Percentiles rank a stretch among this genome's conserved stretches.
These are phyloP conservation scores for Archaeoteleia sp. DNA, from an alignment of 2,888 invertebrate genomes.

Conservation along the genomic window DNA sequence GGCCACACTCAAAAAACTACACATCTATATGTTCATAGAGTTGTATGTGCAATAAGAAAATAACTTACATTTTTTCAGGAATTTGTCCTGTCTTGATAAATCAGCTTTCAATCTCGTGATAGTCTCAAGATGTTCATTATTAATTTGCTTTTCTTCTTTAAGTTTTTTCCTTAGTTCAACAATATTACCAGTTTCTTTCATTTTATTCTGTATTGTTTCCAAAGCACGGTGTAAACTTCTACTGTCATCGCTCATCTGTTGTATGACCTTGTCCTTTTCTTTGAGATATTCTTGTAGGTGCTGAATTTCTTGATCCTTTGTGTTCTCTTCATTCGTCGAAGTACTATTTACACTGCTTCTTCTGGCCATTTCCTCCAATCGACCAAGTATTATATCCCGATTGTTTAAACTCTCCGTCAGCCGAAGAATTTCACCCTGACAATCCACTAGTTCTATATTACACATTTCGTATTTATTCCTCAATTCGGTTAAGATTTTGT, in stretches of 20 bases:
- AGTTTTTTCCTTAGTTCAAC: slow-evolving; percentile 78
- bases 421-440: too few species aligned
- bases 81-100: slow-evolving; percentile 17
- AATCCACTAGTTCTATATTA: too few species aligned
- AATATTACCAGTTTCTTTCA: slow-evolving; percentile 78
- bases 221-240: slow-evolving; percentile 77
- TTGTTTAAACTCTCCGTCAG: too few species aligned
- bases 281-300: slow-evolving; percentile 6
- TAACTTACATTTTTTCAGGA: slow-evolving; percentile 34
- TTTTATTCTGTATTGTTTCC: slow-evolving; percentile 76
- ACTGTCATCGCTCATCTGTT: slow-evolving; percentile 77
- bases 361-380: too few species aligned
- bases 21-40: background rate
- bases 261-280: too few species aligned
- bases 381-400: too few species aligned
- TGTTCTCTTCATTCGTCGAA: too few species aligned
- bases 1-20: slow-evolving; percentile 42
- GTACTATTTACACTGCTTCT: too few species aligned
- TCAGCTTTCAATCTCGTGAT: slow-evolving; percentile 14
- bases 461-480: too few species aligned
- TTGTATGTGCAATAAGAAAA: background rate
- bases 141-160: slow-evolving; percentile 77
- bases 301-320: slow-evolving; percentile 25
- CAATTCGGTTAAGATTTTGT: too few species aligned
- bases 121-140: slow-evolving; percentile 52